A percentile compares a stretch with the other conserved stretches of the same genome.
Evolutionary conservation across 2,797 vertebrate genomes (phyloP).

Genomic region (Malacoctenus gilli): DNA sequence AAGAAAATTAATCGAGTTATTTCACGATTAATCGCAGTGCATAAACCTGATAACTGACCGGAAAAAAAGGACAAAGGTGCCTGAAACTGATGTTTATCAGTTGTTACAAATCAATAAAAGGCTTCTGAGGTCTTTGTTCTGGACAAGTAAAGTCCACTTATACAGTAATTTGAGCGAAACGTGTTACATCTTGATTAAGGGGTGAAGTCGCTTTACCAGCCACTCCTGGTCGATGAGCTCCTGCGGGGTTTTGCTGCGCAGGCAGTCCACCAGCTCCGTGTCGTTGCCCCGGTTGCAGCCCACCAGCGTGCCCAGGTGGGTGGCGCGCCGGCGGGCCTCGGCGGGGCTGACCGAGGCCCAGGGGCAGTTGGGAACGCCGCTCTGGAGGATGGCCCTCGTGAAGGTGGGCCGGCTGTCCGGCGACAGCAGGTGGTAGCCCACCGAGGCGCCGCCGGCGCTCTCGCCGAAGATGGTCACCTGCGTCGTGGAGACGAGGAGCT

Average conservation of each 20-base stretch:
- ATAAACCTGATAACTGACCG: too few species aligned
- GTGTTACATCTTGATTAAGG: too few species aligned
- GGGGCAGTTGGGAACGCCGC: constrained; percentile 88
- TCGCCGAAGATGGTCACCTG: constrained; percentile 93
- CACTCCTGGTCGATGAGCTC: constrained; percentile 89
- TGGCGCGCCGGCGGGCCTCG: constrained; percentile 87
- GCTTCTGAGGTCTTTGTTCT: too few species aligned
- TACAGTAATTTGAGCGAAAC: too few species aligned
- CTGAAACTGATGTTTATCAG: too few species aligned
- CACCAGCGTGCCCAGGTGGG: constrained; percentile 79
- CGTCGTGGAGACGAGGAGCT: too few species aligned
- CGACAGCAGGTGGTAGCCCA: constrained; percentile 88
- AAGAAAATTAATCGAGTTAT: too few species aligned
- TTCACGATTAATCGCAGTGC: too few species aligned
- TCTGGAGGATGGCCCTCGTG: constrained; percentile 88
- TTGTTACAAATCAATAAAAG: too few species aligned
- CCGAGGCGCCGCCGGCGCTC: constrained; percentile 89
- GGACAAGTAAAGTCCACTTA: too few species aligned
- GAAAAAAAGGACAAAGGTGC: too few species aligned
- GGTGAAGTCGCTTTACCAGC: constrained; percentile 65
- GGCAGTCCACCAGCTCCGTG: constrained; percentile 86
- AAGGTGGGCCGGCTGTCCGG: constrained; percentile 85
- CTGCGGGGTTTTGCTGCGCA: constrained; percentile 81
- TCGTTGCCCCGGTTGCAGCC: constrained; percentile 86
- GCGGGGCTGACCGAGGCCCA: constrained; percentile 87